A percentile compares a stretch with the other conserved stretches of the same genome.
These are phyloP conservation scores for Corythaeola cristata DNA, from an alignment of 2,113 vertebrate species.

Conservation along the genomic window DNA sequence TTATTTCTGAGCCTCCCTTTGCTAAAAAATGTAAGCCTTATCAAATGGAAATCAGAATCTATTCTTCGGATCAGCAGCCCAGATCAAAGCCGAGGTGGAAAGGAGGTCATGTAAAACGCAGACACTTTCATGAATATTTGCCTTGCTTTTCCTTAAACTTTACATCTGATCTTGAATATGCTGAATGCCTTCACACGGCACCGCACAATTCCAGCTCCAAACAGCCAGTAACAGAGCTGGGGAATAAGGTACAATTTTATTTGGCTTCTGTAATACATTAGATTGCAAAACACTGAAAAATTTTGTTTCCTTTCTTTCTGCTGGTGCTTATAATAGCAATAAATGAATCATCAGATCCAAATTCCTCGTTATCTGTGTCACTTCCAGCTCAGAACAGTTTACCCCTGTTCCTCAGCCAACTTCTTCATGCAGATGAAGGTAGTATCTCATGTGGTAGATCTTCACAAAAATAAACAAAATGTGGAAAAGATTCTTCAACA, in stretches of 20 bases:
- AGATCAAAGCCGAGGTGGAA: slow-evolving; percentile 50
- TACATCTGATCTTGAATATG: not conserved
- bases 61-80: slow-evolving; percentile 30
- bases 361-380: not conserved
- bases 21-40: slow-evolving; percentile 39
- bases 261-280: rapidly evolving
- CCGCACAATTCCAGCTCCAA: not conserved
- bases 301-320: not conserved
- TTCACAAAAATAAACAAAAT: not conserved
- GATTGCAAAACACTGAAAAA: not conserved
- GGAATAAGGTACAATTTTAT: rapidly evolving
- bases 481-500: not conserved
- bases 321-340: not conserved
- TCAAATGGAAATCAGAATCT: slow-evolving; percentile 60
- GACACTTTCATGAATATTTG: slow-evolving; percentile 11
- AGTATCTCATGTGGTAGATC: not conserved
- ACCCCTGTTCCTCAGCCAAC: not conserved
- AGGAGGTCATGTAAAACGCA: slow-evolving; percentile 35
- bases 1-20: slow-evolving; percentile 51
- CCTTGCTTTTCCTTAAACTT: not conserved
- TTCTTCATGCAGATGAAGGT: not conserved
- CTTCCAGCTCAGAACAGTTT: not conserved
- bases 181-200: rapidly evolving
- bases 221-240: not conserved
- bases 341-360: not conserved